Conservation (phyloP, 92 coral and sea anemone genomes). For the Paragorgia papillata region DNA sequence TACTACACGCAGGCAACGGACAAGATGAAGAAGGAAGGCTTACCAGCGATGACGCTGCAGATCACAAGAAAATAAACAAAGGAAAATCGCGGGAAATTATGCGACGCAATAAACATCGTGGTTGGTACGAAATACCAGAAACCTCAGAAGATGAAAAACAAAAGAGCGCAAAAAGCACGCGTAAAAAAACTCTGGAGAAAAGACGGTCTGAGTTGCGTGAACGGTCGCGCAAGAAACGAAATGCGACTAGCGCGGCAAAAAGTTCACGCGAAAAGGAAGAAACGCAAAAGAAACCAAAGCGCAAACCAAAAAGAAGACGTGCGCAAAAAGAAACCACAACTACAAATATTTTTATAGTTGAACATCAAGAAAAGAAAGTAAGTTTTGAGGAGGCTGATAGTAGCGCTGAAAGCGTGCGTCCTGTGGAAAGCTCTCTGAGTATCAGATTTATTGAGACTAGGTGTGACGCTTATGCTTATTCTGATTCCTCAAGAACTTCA, state of each 20-base stretch:
- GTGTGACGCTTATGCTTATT: not conserved
- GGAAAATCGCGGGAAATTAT: constrained; percentile 33
- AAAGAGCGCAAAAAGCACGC: not conserved
- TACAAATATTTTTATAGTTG: constrained; percentile 4
- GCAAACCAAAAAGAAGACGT: not conserved
- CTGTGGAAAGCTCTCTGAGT: constrained; percentile 18
- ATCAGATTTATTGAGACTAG: not conserved
- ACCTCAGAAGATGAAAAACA: constrained; percentile 14
- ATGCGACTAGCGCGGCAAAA: constrained; percentile 13
- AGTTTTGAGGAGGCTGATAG: constrained; percentile 17
- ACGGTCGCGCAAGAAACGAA: constrained; percentile 20
- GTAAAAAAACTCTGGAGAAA: constrained; percentile 27
- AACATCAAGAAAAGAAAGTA: constrained; percentile 10
- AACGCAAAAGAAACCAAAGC: constrained; percentile 2
- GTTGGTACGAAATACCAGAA: constrained; percentile 36
- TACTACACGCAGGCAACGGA: not conserved
- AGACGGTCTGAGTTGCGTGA: constrained; percentile 20
- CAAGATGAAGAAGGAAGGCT: constrained; percentile 14
- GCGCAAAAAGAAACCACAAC: constrained; percentile 8
- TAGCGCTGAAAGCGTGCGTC: constrained; percentile 18
- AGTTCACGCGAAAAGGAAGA: not conserved
- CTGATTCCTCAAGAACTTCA: not conserved
- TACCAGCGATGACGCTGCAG: constrained; percentile 19
- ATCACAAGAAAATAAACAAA: not conserved
- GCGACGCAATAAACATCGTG: constrained; percentile 25